Conservation (phyloP, 2,888 invertebrate genomes). For the Perizoma affinitatum region DNA sequence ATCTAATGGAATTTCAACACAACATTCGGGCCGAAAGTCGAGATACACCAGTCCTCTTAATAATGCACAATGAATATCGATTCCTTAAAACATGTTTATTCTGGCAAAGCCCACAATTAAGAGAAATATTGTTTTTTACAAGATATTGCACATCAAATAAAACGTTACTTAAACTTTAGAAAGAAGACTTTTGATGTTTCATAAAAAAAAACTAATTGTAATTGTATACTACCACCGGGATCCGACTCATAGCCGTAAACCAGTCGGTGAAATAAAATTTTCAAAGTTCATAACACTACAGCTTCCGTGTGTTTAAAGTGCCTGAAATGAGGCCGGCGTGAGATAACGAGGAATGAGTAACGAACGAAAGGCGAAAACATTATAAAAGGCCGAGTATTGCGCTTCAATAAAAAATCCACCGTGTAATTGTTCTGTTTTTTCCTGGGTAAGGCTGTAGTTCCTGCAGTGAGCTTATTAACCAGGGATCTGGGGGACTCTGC, state of each 20-base stretch:
- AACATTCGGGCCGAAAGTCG: too few relatives aligned
- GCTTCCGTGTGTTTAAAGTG: constrained; percentile 69
- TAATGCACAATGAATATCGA: too few relatives aligned
- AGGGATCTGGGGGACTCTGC: constrained; percentile 53
- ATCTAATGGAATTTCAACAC: too few relatives aligned
- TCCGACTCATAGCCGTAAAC: constrained; percentile 16
- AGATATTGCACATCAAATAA: too few relatives aligned
- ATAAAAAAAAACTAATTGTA: too few relatives aligned
- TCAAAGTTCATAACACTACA: constrained; percentile 63
- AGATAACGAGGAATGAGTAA: constrained; percentile 71
- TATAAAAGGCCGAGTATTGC: constrained; percentile 49
- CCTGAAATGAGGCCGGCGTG: constrained; percentile 70
- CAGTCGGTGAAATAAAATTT: constrained; percentile 54
- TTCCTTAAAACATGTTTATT: too few relatives aligned
- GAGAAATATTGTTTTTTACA: too few relatives aligned
- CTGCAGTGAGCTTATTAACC: constrained; percentile 60
- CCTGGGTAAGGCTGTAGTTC: constrained; percentile 48
- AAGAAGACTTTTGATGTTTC: too few relatives aligned
- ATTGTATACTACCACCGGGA: too few relatives aligned
- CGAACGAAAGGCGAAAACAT: constrained; percentile 57
- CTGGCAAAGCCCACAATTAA: too few relatives aligned
- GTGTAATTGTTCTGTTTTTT: constrained; percentile 51
- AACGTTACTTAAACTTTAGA: too few relatives aligned
- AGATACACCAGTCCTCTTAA: too few relatives aligned
- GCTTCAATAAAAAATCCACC: constrained; percentile 47